Evolutionary conservation across 2,888 invertebrate genomes (phyloP).

Genomic region (Nymphalis polychloros): DNA sequence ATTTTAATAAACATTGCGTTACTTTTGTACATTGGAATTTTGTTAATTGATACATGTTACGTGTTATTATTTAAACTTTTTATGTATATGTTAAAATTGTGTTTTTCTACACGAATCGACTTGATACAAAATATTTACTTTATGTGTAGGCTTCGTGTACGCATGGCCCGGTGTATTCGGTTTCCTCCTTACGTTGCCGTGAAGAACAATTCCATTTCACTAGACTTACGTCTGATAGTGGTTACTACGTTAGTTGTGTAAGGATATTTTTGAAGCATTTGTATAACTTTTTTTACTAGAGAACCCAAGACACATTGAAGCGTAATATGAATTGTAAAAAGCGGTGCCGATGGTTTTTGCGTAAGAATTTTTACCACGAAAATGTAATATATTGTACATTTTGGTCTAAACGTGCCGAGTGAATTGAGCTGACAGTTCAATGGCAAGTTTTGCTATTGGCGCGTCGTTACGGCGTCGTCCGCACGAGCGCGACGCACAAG

Average conservation of each 20-base stretch:
- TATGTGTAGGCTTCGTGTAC: constrained; percentile 63
- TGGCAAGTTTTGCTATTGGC: constrained; percentile 81
- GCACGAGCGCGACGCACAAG: constrained; percentile 63
- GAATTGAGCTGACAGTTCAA: constrained; percentile 76
- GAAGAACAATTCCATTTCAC: constrained; percentile 70
- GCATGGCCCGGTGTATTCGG: constrained; percentile 58
- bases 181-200: constrained; percentile 73
- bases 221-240: constrained; percentile 71
- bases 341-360: constrained; percentile 74
- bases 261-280: constrained; percentile 82
- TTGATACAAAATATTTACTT: constrained; percentile 71
- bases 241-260: constrained; percentile 80
- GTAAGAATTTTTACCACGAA: constrained; percentile 75
- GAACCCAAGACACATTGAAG: constrained; percentile 72
- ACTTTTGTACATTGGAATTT: constrained; percentile 80
- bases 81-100: constrained; percentile 71
- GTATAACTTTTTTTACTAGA: constrained; percentile 80
- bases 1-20: constrained; percentile 74
- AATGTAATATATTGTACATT: constrained; percentile 82
- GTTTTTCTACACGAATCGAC: constrained; percentile 71
- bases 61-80: constrained; percentile 80
- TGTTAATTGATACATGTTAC: constrained; percentile 70
- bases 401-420: constrained; percentile 80
- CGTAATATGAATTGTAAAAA: constrained; percentile 75
- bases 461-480: constrained; percentile 41